Evolutionary conservation across 2,113 vertebrate genomes (phyloP), one percentile per base, ranked within the genome.

Genomic region (Rhynchomys soricoides): DNA sequence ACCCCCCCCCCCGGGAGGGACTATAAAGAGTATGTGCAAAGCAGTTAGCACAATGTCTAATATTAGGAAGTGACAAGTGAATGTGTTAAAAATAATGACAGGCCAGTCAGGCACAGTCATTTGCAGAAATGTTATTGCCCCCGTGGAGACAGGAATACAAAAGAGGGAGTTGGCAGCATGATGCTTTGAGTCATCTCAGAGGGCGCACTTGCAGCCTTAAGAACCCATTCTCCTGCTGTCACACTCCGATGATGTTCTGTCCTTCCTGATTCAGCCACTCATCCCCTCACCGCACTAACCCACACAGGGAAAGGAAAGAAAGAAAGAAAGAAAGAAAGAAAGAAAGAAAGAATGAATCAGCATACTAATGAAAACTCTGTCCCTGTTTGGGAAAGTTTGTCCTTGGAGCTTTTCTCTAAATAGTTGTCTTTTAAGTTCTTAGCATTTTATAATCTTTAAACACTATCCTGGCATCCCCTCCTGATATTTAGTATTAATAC

Each of bases 21-120:
- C 74, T 66, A 37, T 19, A 64, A n/a, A 21, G 91, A 86, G 21
- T 50, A 71, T n/a, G 93, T 71, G 17, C 59, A 95, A 92, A 86
- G 62, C 68, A 57, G 77, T 70, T 91, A 75, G 40, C 85, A 83
- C 74, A 22, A 17, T 40, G 40, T 68, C 79, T 97, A 90, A 94
- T 73, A 94, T 96, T 95, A 88, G 92, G 17, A 93, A 96, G 78
- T 94, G 83, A 86, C 96, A 93, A 90, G 48, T 66, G 71, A 52
- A 91, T 11, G 73, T 82, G 82, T 34, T 81, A 94, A 81, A 91
- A 68, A 88, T 26, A 78, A 64, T 40, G 77, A 85, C 57, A 66
- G 74, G 90, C 71, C 75, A 59, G 68, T 75, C 16, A 97, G 86
- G 81, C n/a, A 37, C 16, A 86, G 88, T 92, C 78, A 92, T 81